A percentile compares a stretch with the other conserved stretches of the same genome.
These are phyloP conservation scores for Cylindroiulus punctatus DNA, from an alignment of 2,888 invertebrate species.

Conservation along the genomic window DNA sequence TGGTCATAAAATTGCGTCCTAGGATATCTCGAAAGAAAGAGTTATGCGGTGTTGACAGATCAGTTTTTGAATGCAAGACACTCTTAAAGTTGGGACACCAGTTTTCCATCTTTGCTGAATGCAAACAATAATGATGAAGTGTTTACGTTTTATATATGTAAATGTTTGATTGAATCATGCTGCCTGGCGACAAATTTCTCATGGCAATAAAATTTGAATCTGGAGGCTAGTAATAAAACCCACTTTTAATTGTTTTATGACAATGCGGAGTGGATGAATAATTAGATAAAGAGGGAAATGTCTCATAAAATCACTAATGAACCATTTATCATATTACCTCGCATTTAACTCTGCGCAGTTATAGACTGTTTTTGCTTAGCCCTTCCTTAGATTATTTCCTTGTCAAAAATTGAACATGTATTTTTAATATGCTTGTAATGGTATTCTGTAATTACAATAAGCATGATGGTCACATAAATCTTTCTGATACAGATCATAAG, in stretches of 20 bases:
- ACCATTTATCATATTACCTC: neutral
- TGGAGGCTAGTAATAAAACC: neutral
- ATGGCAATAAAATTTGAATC: too few species aligned
- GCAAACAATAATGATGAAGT: neutral
- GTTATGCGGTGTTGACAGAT: neutral
- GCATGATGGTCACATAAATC: neutral
- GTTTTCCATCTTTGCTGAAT: neutral
- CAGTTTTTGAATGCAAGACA: conserved; percentile 1
- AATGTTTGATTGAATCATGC: too few species aligned
- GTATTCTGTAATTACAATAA: neutral
- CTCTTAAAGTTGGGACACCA: neutral
- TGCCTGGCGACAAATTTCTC: too few species aligned
- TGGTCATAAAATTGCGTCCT: neutral
- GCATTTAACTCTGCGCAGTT: neutral
- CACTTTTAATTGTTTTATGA: neutral
- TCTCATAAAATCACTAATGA: neutral
- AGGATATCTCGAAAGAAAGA: neutral
- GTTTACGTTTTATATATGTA: too few species aligned
- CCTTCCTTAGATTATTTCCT: too few species aligned
- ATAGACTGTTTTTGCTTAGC: neutral
- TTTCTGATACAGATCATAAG: neutral
- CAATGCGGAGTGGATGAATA: neutral
- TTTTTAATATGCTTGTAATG: neutral
- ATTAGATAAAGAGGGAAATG: neutral
- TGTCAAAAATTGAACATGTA: neutral